Conservation (phyloP, 2,888 invertebrate genomes). For the Synanthedon vespiformis region DNA sequence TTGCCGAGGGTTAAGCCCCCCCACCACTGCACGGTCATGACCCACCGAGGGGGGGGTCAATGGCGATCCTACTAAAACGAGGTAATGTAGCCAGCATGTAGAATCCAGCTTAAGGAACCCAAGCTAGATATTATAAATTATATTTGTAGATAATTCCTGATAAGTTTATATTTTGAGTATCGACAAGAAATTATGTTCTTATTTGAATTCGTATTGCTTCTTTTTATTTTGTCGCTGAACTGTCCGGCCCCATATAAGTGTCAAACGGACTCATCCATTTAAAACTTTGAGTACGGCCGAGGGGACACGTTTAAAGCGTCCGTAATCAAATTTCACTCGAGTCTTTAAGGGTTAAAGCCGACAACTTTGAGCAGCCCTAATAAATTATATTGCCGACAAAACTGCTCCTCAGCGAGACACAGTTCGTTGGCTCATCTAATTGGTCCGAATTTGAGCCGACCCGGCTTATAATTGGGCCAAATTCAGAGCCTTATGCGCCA, state of each 20-base stretch:
- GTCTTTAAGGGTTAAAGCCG: constrained; percentile 67
- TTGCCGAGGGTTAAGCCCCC: too few relatives aligned
- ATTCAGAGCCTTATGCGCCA: constrained; percentile 49
- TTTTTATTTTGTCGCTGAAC: constrained; percentile 2
- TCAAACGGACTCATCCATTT: constrained; percentile 45
- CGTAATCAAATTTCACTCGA: constrained; percentile 68
- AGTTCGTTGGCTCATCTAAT: constrained; percentile 69
- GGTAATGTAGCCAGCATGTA: too few relatives aligned
- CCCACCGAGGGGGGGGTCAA: too few relatives aligned
- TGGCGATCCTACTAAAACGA: too few relatives aligned
- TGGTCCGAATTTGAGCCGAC: constrained; percentile 64
- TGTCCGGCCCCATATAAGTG: constrained; percentile 9
- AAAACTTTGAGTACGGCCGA: constrained; percentile 47
- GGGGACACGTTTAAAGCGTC: constrained; percentile 58
- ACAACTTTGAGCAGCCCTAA: constrained; percentile 65
- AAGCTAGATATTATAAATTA: too few relatives aligned
- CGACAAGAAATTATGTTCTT: too few relatives aligned
- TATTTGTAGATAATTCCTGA: too few relatives aligned
- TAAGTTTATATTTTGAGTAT: too few relatives aligned
- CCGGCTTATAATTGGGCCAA: constrained; percentile 61
- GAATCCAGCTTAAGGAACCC: too few relatives aligned
- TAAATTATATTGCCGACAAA: constrained; percentile 70
- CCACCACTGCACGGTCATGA: too few relatives aligned
- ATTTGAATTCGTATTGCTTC: background rate
- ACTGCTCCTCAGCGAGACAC: constrained; percentile 67